Evolutionary conservation across 1,140 invertebrate species (phyloP).

Genomic region (Hypsibius dujardini): DNA sequence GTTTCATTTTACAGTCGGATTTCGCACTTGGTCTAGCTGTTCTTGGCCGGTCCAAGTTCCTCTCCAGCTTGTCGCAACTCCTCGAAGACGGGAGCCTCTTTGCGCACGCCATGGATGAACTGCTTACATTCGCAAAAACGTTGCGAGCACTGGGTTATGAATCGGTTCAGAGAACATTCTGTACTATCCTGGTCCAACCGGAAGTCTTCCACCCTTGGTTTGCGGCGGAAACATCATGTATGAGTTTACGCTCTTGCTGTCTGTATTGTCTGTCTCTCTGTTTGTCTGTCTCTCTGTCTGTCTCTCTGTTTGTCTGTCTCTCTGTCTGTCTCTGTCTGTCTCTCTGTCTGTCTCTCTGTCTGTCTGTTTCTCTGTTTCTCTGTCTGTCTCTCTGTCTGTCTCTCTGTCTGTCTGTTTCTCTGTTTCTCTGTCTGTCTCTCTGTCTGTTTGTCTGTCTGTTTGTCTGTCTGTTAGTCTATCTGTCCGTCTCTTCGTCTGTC

Average conservation of each 20-base stretch:
- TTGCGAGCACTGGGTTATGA: background rate
- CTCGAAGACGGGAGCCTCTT: background rate
- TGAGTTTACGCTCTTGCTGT: background rate
- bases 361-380: too few relatives aligned
- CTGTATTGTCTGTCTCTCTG: background rate
- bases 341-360: too few relatives aligned
- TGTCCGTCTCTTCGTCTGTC: too few relatives aligned
- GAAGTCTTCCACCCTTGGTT: conserved; percentile 6
- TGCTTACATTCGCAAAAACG: background rate
- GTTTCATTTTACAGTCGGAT: background rate
- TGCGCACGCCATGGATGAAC: conserved; percentile 6
- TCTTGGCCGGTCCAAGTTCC: conserved; percentile 5
- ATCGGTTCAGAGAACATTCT: background rate
- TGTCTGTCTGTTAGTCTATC: too few relatives aligned
- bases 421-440: too few relatives aligned
- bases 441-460: too few relatives aligned
- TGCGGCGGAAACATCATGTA: background rate
- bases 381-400: too few relatives aligned
- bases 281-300: too few relatives aligned
- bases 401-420: too few relatives aligned
- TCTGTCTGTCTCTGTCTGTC: too few relatives aligned
- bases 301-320: too few relatives aligned
- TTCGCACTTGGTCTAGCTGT: background rate
- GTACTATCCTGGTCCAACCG: background rate
- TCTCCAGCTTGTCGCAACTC: background rate